Percentiles rank a stretch among this genome's conserved stretches.
These are phyloP conservation scores for Calidris pygmaea DNA, from an alignment of 2,113 vertebrate species.

Conservation along the genomic window DNA sequence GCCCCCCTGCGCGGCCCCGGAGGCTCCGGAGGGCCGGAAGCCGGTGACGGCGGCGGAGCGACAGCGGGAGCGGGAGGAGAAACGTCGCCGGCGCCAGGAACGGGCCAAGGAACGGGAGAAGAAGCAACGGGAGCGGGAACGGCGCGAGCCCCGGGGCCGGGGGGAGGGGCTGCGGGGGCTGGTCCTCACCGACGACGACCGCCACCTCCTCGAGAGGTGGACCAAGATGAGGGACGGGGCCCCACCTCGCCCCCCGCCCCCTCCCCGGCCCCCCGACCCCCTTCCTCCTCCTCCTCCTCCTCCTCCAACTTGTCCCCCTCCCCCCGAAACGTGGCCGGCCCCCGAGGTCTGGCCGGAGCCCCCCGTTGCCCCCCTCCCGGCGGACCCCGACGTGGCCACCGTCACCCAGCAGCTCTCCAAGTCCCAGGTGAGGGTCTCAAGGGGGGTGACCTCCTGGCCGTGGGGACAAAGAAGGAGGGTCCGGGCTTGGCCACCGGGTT, in stretches of 20 bases:
- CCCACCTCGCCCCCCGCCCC: constrained; percentile 33
- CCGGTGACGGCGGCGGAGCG: constrained; percentile 91
- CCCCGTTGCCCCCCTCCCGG: too few species aligned
- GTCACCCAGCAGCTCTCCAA: too few species aligned
- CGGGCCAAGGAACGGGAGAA: constrained; percentile 80
- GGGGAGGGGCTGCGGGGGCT: constrained; percentile 76
- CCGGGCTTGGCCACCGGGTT: too few species aligned
- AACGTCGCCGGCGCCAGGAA: constrained; percentile 85
- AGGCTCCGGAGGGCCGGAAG: not conserved
- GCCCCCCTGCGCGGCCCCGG: constrained; percentile 81
- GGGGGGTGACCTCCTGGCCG: too few species aligned
- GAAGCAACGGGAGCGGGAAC: constrained; percentile 62
- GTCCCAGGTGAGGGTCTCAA: too few species aligned
- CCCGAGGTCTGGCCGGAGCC: too few species aligned
- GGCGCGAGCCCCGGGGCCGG: not conserved
- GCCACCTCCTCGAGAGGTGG: constrained; percentile 89
- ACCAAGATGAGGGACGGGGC: constrained; percentile 83
- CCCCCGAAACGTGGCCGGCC: too few species aligned
- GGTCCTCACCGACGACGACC: constrained; percentile 88
- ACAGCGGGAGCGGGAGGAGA: constrained; percentile 90
- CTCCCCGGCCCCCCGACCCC: too few species aligned
- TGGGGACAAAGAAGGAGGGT: too few species aligned
- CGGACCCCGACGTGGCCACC: too few species aligned
- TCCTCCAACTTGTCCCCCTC: too few species aligned
- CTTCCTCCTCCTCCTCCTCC: too few species aligned